Conservation (phyloP, 1,140 invertebrate genomes). For the Solenopsis invicta region DNA sequence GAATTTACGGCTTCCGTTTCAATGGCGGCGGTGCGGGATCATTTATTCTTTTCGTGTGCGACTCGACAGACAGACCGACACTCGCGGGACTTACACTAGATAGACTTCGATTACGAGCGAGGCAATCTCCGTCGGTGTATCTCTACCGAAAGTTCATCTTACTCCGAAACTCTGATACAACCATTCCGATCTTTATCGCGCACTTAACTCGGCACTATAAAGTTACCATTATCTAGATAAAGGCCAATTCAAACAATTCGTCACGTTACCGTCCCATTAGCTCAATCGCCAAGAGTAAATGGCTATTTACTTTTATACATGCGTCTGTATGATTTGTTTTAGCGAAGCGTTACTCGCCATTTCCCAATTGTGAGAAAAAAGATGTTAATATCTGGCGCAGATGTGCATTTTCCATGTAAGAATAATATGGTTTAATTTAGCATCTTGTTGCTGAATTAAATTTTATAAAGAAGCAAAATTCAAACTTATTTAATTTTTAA, state of each 20-base stretch:
- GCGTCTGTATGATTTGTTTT: not conserved
- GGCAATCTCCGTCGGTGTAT: constrained; percentile 28
- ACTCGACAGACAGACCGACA: constrained; percentile 34
- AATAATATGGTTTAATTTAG: not conserved
- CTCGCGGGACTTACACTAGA: constrained; percentile 63
- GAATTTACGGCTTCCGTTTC: constrained; percentile 61
- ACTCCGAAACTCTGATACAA: constrained; percentile 38
- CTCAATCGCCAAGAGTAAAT: not conserved
- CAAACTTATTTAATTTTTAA: not conserved
- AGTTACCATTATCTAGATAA: constrained; percentile 1
- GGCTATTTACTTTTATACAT: not conserved
- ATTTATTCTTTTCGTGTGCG: constrained; percentile 60
- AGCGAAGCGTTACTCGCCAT: not conserved
- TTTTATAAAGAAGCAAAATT: not conserved
- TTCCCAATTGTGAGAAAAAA: not conserved
- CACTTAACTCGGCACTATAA: constrained; percentile 1
- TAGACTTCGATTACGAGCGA: constrained; percentile 64
- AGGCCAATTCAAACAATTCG: not conserved
- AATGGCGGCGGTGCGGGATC: constrained; percentile 22
- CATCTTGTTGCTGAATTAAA: not conserved
- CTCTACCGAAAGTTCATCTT: constrained; percentile 25
- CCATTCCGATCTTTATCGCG: constrained; percentile 24
- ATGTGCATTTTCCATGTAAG: not conserved
- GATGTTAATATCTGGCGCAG: not conserved
- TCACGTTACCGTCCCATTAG: not conserved